Evolutionary conservation across 2,888 invertebrate genomes (phyloP).

Genomic region (Scaptomyza tumidula): DNA sequence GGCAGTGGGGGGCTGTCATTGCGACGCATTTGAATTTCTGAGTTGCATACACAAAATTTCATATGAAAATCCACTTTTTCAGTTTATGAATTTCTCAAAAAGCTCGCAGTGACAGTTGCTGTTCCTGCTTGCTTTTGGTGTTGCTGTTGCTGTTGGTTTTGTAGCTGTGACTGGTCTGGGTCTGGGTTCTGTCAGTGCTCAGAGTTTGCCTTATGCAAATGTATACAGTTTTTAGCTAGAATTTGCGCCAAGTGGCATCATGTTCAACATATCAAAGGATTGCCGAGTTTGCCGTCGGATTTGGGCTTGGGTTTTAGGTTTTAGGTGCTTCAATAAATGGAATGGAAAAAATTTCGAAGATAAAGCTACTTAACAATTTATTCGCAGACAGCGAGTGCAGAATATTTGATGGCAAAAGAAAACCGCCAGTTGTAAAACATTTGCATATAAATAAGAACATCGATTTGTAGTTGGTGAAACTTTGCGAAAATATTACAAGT

Average conservation of each 20-base stretch:
- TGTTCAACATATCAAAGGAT: conserved; percentile 76
- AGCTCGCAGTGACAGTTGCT: conserved; percentile 74
- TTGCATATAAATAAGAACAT: background rate
- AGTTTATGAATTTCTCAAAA: conserved; percentile 79
- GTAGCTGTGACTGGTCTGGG: conserved; percentile 15
- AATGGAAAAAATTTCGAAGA: background rate
- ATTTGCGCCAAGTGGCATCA: conserved; percentile 74
- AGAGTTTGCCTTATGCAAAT: conserved; percentile 66
- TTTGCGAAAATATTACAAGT: background rate
- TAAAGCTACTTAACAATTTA: conserved; percentile 30
- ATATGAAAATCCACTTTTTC: conserved; percentile 79
- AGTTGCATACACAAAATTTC: conserved; percentile 70
- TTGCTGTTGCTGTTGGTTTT: conserved; percentile 7
- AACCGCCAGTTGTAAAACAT: conserved; percentile 1
- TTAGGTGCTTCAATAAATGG: conserved; percentile 29
- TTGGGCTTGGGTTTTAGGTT: background rate
- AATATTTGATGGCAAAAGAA: conserved; percentile 4
- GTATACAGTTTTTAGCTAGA: conserved; percentile 64
- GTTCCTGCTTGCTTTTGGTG: conserved; percentile 18
- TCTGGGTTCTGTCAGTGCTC: conserved; percentile 24
- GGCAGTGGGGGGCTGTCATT: conserved; percentile 58
- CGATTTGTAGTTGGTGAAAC: conserved; percentile 24
- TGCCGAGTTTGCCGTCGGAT: conserved; percentile 40
- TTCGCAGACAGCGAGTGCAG: conserved; percentile 21
- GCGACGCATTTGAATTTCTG: conserved; percentile 76